Evolutionary conservation across 2,888 invertebrate species (phyloP), one percentile per base, ranked within the genome.

Genomic region (Tipula vernalis): DNA sequence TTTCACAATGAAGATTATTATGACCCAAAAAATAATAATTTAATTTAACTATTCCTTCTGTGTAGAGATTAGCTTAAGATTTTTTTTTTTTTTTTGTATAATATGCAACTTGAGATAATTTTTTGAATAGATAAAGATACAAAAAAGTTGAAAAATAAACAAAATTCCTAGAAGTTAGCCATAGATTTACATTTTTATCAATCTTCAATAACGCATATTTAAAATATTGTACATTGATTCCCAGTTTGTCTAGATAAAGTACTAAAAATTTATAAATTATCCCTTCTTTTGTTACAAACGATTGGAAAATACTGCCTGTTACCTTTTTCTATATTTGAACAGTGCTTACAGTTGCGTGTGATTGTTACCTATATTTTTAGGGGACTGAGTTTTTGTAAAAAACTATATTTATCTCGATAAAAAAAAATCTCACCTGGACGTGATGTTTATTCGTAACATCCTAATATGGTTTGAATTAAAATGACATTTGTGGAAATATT

Each of bases 381-480:
- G 71, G 71, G 71, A 71, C 10, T 3, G 71, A 71, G 8, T 57
- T n/a, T 15, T 15, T 57, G 6, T 39, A 71, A 28, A 18, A 71
- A 71, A 18, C 18, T 71, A 57, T 28, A 28, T 28, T 28, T 28
- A 71, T 71, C 71, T 71, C 71, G 18, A 71, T 71, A 2, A 71
- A 71, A 71, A 71, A 71, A 71, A 71, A 71, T 71, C 71, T 71
- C 71, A 71, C 71, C 71, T 71, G 71, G 71, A 71, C 71, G 71
- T 71, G 28, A 71, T 28, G 28, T 71, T 28, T 28, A 71, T 28
- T 8, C 71, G 28, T 71, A 28, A 71, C 28, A 51, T 51, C 51
- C 51, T 3, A 15, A 51, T 51, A 18, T n/a, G 51, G 15, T 15
- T 15, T 51, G 15, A 10, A 44, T 15, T 28, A 28, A 28, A 51